These are phyloP conservation scores for Lacanobia wlatinum DNA, from an alignment of 2,888 invertebrate species.

Conservation along the genomic window DNA sequence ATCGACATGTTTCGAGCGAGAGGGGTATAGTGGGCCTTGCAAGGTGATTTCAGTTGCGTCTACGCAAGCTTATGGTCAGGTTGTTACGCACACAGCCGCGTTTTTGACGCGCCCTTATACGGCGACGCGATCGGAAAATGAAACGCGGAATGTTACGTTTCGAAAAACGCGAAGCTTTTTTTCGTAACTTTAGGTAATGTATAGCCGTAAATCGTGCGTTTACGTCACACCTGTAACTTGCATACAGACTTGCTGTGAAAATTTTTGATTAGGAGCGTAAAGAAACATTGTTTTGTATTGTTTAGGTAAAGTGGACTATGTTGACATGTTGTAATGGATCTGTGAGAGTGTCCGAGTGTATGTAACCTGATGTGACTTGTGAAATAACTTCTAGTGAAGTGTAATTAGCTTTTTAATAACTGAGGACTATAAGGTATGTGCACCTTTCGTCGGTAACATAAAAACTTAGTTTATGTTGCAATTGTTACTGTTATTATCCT, in stretches of 20 bases:
- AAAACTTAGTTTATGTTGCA: slow-evolving; percentile 35
- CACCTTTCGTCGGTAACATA: slow-evolving; percentile 45
- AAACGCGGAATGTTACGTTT: slow-evolving; percentile 68
- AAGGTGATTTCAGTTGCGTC: slow-evolving; percentile 91
- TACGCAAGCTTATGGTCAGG: slow-evolving; percentile 88
- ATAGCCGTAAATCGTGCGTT: slow-evolving; percentile 58
- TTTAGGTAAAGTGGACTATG: slow-evolving; percentile 65
- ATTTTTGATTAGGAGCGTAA: slow-evolving; percentile 40
- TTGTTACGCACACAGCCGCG: slow-evolving; percentile 85
- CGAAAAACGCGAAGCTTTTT: slow-evolving; percentile 51
- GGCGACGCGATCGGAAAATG: slow-evolving; percentile 79
- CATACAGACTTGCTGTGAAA: slow-evolving; percentile 49
- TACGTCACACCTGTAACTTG: slow-evolving; percentile 54
- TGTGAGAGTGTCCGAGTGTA: slow-evolving; percentile 65
- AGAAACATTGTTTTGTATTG: slow-evolving; percentile 60
- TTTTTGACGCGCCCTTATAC: slow-evolving; percentile 69
- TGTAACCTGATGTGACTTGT: slow-evolving; percentile 71
- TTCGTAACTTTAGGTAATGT: slow-evolving; percentile 67
- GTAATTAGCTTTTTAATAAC: slow-evolving; percentile 61
- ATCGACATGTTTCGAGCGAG: slow-evolving; percentile 80
- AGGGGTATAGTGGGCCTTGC: slow-evolving; percentile 89
- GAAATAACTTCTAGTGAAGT: slow-evolving; percentile 68
- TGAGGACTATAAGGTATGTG: slow-evolving; percentile 72
- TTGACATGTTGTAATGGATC: slow-evolving; percentile 64
- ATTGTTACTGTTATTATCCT: background rate